phyloP scores from a whole-genome alignment of 2,888 invertebrate genomes.

The Palloptera scutellata region DNA sequence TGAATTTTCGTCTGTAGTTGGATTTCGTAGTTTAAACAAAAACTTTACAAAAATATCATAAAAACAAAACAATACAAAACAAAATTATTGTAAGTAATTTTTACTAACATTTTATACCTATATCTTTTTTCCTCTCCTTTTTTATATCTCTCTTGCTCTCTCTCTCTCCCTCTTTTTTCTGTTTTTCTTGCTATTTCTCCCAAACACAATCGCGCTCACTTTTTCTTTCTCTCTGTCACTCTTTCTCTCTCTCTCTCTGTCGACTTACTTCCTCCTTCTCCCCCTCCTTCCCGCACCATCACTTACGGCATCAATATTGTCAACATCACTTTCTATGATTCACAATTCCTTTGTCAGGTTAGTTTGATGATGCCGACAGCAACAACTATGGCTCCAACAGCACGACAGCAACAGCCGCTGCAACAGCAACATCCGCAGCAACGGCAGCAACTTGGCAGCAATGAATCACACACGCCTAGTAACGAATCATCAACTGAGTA shows the following conservation, averaged over 20 bases:
- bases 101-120: constrained; percentile 18
- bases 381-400: constrained; percentile 44
- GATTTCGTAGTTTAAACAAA: not conserved
- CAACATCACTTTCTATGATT: constrained; percentile 37
- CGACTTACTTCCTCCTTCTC: not conserved
- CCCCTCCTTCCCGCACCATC: constrained; percentile 21
- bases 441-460: constrained; percentile 41
- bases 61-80: constrained; percentile 1
- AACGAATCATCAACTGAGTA: constrained; percentile 68
- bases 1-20: not conserved
- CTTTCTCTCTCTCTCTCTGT: no score
- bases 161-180: constrained; percentile 3
- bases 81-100: not conserved
- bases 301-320: constrained; percentile 22
- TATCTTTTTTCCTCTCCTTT: not conserved
- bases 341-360: constrained; percentile 62
- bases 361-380: constrained; percentile 62
- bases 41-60: constrained; percentile 4
- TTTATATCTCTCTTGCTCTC: constrained; percentile 9
- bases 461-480: constrained; percentile 33
- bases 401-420: constrained; percentile 46
- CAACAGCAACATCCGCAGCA: constrained; percentile 35
- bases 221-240: no score
- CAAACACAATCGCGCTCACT: not conserved
- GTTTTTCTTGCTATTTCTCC: not conserved